Base-by-base conservation (phyloP, 1,140 invertebrate species). In the Chrysopa pallens region DNA sequence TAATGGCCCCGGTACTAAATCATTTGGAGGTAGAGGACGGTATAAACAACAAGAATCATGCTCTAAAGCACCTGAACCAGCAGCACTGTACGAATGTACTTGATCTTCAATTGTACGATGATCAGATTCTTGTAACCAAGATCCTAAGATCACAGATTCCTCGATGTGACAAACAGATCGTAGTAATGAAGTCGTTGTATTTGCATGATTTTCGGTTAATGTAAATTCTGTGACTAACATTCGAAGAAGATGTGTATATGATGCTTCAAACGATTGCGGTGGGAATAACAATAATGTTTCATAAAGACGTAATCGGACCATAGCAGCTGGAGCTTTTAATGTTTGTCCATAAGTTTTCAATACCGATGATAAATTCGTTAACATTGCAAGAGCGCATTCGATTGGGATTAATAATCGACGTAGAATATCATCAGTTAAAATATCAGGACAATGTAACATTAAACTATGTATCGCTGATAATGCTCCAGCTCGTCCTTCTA, bases 171-270 rank as follows among this genome's bases (percentile, higher is more conserved):
- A 94, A 35, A 93, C 78, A 36, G 73, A 73, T 38, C 84, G 69
- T 27, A 96, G 65, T 40, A 91, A 70, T 0, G 87, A 92, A 15
- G 90, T 95, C 0, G 92, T 92, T 12, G 88, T 94, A 56, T 94
- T 94, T 13, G 89, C 86, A 23, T 81, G 78, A 64, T 94, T 95
- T 61, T 98, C 94, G 15, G 89, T 83, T 13, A 96, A 66, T 0
- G 93, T 98, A 48, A 98, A 88, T 64, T 99, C 95, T 2, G 92
- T 88, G 3, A 98, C 92, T n/a, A 98, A 66, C 68, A 98, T 80
- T 42, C 90, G 74, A 40, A 97, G 62, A 15, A 94, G 66, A 60
- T 82, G 80, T 1, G 86, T 88, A 46, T 88, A 88, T 13, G 83
- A 86, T 52, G 70, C 73, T 72, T 92, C 87, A 59, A 87, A 82